A percentile compares a stretch with the other conserved stretches of the same genome.
Conservation (phyloP, 2,888 invertebrate genomes). For the Cactoblastis cactorum region DNA sequence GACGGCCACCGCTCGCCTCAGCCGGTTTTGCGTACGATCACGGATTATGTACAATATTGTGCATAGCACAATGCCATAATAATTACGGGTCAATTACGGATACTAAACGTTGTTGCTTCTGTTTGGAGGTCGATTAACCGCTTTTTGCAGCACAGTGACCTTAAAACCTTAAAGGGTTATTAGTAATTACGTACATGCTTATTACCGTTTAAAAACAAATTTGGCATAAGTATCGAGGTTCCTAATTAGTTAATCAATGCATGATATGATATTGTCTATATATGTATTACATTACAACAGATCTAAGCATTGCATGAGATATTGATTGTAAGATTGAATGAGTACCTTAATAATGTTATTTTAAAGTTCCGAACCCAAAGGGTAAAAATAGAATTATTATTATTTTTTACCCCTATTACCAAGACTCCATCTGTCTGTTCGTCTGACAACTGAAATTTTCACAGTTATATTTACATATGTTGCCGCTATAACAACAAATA, state of each 20-base stretch:
- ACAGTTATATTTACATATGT: no score
- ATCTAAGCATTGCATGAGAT: no score
- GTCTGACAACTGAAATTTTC: no score
- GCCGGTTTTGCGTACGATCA: constrained; percentile 51
- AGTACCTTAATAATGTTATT: no score
- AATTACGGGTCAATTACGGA: constrained; percentile 65
- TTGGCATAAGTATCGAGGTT: background rate
- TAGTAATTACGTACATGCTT: background rate
- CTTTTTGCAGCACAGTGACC: constrained; percentile 36
- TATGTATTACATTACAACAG: no score
- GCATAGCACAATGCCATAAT: constrained; percentile 63
- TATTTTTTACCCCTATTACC: no score
- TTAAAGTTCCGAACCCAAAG: no score
- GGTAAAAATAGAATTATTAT: no score
- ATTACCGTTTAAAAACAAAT: background rate
- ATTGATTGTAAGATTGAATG: no score
- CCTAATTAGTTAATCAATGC: background rate
- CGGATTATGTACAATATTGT: constrained; percentile 41
- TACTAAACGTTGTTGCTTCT: constrained; percentile 48
- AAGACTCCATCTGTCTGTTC: no score
- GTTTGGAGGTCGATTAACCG: constrained; percentile 39
- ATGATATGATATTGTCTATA: background rate
- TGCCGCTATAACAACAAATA: no score
- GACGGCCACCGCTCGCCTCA: constrained; percentile 47
- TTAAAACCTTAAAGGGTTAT: constrained; percentile 20